Base-by-base conservation (phyloP, 2,113 vertebrate genomes). In the Engraulis encrasicolus region DNA sequence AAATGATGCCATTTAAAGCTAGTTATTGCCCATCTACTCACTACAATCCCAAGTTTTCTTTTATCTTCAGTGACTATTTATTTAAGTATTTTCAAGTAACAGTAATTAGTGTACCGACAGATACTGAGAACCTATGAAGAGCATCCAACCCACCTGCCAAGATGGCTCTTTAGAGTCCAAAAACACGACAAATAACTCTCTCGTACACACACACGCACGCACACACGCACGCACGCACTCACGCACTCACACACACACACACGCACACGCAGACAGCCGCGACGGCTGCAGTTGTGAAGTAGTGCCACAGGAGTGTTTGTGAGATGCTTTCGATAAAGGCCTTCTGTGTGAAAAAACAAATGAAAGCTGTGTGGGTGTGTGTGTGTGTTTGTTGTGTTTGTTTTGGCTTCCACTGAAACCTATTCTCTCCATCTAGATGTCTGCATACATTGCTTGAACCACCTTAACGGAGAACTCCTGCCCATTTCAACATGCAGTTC, bases 331-430 rank as follows among this genome's bases (percentile, higher is more conserved):
- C n/a, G 27, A 34, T 74, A 74, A 74, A 74, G 66, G 66, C 66
- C 27, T 74, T 74, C 66, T 74, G 66, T 74, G 66, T 74, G 15
- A 74, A 14, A 45, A 45, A 45, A n/a, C n/a, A n/a, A 74, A 74
- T 74, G 66, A 74, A 34, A 74, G 27, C 17, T 74, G 23, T 31
- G 58, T 31, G 54, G 17, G 14, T 15, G 11, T 61, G 54, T 61
- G 3, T 23, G 58, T n/a, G n/a, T n/a, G 40, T 45, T 3, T 45
- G 9, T 45, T 71, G 27, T 34, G 66, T 74, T 31, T 34, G 78
- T 80, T 84, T 84, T 61, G 50, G 78, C 84, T 84, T 66, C 48
- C 80, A 82, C n/a, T 34, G 34, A 84, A 34, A 61, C 84, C 84
- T 82, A 27, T 79, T 34, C 23, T 86, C 71, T 79, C 4, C 9